Base-by-base conservation (phyloP, 2,888 invertebrate genomes). In the Isotomurus palustris region DNA sequence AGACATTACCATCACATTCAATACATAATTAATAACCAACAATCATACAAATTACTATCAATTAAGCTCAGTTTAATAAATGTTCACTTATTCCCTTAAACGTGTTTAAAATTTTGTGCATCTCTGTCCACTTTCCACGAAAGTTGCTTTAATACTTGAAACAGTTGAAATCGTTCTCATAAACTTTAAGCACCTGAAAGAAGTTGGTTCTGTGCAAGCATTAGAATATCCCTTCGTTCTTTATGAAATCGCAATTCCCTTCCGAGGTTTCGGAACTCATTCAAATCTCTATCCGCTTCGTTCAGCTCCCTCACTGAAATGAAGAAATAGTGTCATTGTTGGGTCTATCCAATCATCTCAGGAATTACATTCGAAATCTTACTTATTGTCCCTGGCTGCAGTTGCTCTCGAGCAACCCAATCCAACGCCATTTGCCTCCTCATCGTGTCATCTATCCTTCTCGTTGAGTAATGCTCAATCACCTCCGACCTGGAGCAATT, bases 341-440 rank as follows among this genome's bases (percentile, higher is more conserved):
- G n/a, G n/a, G n/a, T n/a, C n/a, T n/a, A 53, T 17, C 24, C n/a
- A 32, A 44, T 22, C n/a, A 28, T 8, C 35, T 3, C 17, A 45
- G 21, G 38, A 32, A 32, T 32, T 32, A 32, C 14, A 32, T 10
- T 32, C 14, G 14, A 32, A 32, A 32, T 27, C 57, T 58, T 50
- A 67, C 67, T 56, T 40, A 65, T 60, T 6, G 63, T 65, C 24
- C 56, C 65, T 17, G 61, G 60, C 10, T 32, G 32, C 10, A 67
- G 52, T 32, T 67, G 63, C 27, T 67, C 67, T 29, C 67, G 71
- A 10, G 91, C 88, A 57, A 93, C 91, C 93, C 94, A 94, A 76
- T 94, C 93, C 51, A 92, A 79, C 14, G 93, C 93, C 93, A 94
- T 94, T 78, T 91, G 91, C 60, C 91, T 90, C 63, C 93, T 84